Conservation (phyloP, 2,888 invertebrate genomes). For the Minunthozetes semirufus region DNA sequence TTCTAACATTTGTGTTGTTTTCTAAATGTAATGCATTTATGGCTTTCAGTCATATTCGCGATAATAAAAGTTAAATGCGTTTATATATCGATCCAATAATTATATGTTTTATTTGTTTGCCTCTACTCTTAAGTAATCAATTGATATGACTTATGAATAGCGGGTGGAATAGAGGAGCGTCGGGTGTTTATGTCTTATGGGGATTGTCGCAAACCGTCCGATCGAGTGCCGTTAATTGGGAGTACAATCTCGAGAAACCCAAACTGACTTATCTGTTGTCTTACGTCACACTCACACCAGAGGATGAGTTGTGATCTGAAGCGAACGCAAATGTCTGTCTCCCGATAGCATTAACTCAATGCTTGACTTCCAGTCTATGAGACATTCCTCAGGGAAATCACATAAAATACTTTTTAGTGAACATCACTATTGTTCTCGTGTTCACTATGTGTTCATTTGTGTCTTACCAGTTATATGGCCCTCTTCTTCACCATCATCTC, state of each 20-base stretch:
- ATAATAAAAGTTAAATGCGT: slow-evolving; percentile 4
- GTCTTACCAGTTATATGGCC: slow-evolving; percentile 18
- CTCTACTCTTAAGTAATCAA: slow-evolving; percentile 8
- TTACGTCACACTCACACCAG: background rate
- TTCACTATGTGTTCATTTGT: slow-evolving; percentile 15
- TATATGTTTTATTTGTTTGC: slow-evolving; percentile 8
- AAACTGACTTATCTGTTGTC: slow-evolving; percentile 5
- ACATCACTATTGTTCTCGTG: slow-evolving; percentile 19
- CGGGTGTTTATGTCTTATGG: background rate
- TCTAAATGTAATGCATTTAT: background rate
- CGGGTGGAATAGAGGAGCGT: background rate
- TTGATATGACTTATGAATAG: background rate
- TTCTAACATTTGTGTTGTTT: background rate
- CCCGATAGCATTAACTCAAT: slow-evolving; percentile 12
- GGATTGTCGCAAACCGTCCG: slow-evolving; percentile 7
- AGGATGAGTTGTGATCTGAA: background rate
- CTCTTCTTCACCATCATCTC: background rate
- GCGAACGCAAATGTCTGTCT: background rate
- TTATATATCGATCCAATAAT: background rate
- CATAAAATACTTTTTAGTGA: slow-evolving; percentile 31
- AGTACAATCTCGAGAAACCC: background rate
- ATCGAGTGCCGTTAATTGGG: slow-evolving; percentile 17
- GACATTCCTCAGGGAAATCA: slow-evolving; percentile 26
- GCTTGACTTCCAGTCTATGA: background rate
- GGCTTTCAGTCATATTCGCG: background rate